These are phyloP conservation scores for Lasaia peninsularis DNA, from an alignment of 1,140 invertebrate genomes.

Conservation along the genomic window DNA sequence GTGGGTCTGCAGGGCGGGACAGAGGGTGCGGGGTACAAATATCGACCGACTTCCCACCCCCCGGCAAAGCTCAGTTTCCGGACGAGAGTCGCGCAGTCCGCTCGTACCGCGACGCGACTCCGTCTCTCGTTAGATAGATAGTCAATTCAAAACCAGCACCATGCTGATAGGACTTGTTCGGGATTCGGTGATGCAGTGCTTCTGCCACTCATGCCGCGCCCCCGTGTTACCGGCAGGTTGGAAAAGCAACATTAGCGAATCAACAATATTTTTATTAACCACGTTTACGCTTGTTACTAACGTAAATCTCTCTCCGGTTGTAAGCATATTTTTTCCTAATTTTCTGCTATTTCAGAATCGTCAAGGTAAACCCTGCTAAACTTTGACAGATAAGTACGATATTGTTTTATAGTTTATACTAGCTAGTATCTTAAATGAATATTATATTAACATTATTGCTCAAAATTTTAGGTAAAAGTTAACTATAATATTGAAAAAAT, in stretches of 20 bases:
- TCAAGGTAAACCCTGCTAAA: not conserved
- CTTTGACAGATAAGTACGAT: too few relatives aligned
- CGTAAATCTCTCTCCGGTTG: slow-evolving; percentile 11
- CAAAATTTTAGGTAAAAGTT: too few relatives aligned
- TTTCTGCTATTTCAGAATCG: not conserved
- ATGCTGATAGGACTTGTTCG: slow-evolving; percentile 91
- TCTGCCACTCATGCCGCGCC: slow-evolving; percentile 92
- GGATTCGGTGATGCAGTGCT: slow-evolving; percentile 92
- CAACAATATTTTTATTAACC: not conserved
- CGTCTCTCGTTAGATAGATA: slow-evolving; percentile 68
- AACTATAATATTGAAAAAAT: too few relatives aligned
- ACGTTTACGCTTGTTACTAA: slow-evolving; percentile 5
- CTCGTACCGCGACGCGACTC: slow-evolving; percentile 67
- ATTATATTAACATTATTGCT: too few relatives aligned
- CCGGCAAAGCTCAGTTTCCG: slow-evolving; percentile 67
- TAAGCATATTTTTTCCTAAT: not conserved
- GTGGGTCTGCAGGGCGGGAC: slow-evolving; percentile 57
- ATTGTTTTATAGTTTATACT: too few relatives aligned
- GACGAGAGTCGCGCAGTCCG: slow-evolving; percentile 70
- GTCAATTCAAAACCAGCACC: slow-evolving; percentile 70
- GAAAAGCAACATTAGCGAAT: slow-evolving; percentile 21
- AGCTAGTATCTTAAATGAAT: too few relatives aligned
- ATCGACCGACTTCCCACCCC: slow-evolving; percentile 66
- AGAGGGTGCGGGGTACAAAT: slow-evolving; percentile 50
- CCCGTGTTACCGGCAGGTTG: slow-evolving; percentile 85